Percentiles rank a stretch among this genome's conserved stretches.
phyloP scores from a whole-genome alignment of 1,140 invertebrate species.

The Bombus fervidus region DNA sequence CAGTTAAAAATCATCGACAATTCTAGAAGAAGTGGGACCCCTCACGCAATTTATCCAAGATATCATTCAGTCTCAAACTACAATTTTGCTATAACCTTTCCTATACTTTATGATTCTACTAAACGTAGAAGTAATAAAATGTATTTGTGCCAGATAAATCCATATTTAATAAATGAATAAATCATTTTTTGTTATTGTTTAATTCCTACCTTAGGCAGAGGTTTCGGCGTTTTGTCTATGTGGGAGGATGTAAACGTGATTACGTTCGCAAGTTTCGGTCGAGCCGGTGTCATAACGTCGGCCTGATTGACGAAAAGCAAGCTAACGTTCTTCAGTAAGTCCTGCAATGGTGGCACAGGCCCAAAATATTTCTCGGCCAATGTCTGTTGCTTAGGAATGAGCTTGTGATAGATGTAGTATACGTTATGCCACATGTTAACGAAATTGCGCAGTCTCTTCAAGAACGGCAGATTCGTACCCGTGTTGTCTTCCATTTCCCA shows the following conservation, averaged over 20 bases:
- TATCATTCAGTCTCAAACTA: no score
- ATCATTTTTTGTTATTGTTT: not conserved
- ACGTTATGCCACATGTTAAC: conserved; percentile 2
- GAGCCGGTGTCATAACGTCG: conserved; percentile 81
- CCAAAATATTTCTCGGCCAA: conserved; percentile 77
- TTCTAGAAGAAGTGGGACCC: no score
- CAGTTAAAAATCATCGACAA: no score
- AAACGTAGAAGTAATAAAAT: no score
- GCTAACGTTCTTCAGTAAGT: conserved; percentile 75
- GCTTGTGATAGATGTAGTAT: not conserved
- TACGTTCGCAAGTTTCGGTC: conserved; percentile 83
- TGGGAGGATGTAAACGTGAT: conserved; percentile 83
- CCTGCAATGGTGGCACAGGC: conserved; percentile 59
- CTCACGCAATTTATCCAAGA: accelerated
- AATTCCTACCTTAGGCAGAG: conserved; percentile 63
- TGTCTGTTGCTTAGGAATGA: conserved; percentile 73
- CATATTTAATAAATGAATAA: accelerated
- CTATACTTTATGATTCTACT: no score
- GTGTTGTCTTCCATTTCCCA: conserved; percentile 54
- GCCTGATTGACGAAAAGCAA: conserved; percentile 84
- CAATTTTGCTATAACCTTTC: no score
- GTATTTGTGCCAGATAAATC: no score
- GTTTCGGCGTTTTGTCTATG: conserved; percentile 58
- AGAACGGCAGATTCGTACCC: conserved; percentile 47
- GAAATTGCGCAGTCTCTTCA: conserved; percentile 51